Evolutionary conservation across 2,888 invertebrate genomes (phyloP).

Genomic region (Polyommatus icarus): DNA sequence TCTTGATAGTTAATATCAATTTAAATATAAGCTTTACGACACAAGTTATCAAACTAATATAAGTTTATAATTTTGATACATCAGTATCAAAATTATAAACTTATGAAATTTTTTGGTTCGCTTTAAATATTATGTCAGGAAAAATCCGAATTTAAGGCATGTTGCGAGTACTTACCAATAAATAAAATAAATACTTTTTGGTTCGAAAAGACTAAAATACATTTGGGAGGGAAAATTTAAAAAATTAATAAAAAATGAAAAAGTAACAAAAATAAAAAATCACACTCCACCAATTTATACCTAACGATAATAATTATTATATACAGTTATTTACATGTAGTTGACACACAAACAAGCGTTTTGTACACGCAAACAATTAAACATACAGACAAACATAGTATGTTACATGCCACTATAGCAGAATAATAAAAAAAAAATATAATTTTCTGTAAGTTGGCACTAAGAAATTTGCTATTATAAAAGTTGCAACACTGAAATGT

Average conservation of each 20-base stretch:
- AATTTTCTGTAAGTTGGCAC: neutral
- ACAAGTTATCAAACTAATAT: too few species aligned
- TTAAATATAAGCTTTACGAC: slow-evolving; percentile 12
- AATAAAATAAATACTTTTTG: slow-evolving; percentile 55
- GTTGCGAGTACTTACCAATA: slow-evolving; percentile 41
- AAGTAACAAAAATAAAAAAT: slow-evolving; percentile 57
- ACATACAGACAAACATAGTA: slow-evolving; percentile 26
- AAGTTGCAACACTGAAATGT: neutral
- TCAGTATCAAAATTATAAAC: too few species aligned
- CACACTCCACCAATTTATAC: slow-evolving; percentile 53
- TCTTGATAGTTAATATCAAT: neutral
- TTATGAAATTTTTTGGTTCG: neutral
- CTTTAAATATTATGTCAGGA: neutral
- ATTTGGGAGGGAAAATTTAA: slow-evolving; percentile 54
- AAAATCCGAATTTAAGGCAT: neutral
- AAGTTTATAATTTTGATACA: too few species aligned
- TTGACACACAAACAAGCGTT: slow-evolving; percentile 33
- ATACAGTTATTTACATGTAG: slow-evolving; percentile 34
- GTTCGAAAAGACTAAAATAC: slow-evolving; percentile 56
- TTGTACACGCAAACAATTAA: slow-evolving; percentile 31
- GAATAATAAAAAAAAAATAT: neutral
- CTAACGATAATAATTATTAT: slow-evolving; percentile 44
- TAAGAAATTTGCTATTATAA: neutral
- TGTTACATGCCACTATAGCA: slow-evolving; percentile 5
- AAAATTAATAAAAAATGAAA: slow-evolving; percentile 47